Evolutionary conservation across 1,140 invertebrate species (phyloP).

Genomic region (Drosophila aff.): DNA sequence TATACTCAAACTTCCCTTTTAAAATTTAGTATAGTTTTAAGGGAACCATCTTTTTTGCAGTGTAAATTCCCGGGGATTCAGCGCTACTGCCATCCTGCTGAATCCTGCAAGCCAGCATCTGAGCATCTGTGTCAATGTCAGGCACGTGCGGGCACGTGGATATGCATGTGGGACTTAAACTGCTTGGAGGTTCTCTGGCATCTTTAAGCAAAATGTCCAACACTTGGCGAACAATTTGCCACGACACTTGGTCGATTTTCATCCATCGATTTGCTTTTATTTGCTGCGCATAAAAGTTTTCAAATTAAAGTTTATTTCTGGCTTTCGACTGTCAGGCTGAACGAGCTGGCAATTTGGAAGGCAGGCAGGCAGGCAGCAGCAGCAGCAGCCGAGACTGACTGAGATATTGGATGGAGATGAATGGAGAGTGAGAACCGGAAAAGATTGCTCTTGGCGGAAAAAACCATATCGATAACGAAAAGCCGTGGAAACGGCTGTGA

Average conservation of each 20-base stretch:
- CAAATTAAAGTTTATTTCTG: conserved; percentile 74
- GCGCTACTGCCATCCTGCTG: conserved; percentile 16
- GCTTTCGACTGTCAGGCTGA: conserved; percentile 58
- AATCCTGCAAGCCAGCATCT: conserved; percentile 38
- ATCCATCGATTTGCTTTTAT: conserved; percentile 60
- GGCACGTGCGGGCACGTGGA: conserved; percentile 64
- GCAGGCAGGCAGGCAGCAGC: conserved; percentile 2
- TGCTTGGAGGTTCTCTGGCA: conserved; percentile 22
- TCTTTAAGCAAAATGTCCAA: conserved; percentile 77
- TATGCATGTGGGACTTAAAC: conserved; percentile 60
- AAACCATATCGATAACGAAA: conserved; percentile 30
- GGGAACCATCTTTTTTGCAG: background rate
- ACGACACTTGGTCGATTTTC: conserved; percentile 50
- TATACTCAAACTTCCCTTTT: too few species aligned
- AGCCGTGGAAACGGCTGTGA: conserved; percentile 4
- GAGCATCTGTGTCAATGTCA: conserved; percentile 81
- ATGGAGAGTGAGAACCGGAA: conserved; percentile 2
- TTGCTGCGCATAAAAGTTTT: conserved; percentile 71
- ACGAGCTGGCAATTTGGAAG: conserved; percentile 51
- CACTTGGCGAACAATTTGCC: conserved; percentile 77
- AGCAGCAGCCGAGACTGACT: conserved; percentile 14
- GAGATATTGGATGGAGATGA: conserved; percentile 18
- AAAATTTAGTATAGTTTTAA: too few species aligned
- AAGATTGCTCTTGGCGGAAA: background rate
- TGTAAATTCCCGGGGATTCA: conserved; percentile 8